Base-by-base conservation (phyloP, 1,140 invertebrate species). In the Metopolophium dirhodum region DNA sequence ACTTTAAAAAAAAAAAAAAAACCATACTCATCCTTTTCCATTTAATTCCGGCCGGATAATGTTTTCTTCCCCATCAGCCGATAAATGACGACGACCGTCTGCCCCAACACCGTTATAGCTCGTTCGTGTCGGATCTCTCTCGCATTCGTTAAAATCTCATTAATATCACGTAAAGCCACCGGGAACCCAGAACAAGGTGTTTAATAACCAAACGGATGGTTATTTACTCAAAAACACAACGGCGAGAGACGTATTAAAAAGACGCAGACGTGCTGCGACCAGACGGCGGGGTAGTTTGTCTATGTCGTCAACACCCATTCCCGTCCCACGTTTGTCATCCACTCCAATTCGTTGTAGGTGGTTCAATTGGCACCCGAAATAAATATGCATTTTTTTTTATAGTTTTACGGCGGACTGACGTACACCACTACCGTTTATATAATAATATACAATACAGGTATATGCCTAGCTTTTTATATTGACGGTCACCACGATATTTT, bases 1-100 rank as follows among this genome's bases (percentile, higher is more conserved):
- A n/a, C n/a, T 49, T 45, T 7, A 47, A 47, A 47, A 47, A 47
- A 47, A 49, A 9, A 49, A 49, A 49, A 49, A 49, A 93, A 88
- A 35, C n/a, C 14, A 95, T 94, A n/a, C 11, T 26, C 7, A 47
- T 88, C 9, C n/a, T 89, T 89, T 47, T 30, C 49, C 22, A 49
- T 89, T 94, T 54, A 89, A 85, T 85, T 45, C 23, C 37, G 41
- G 22, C 2, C 23, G 83, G 37, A 45, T 41, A 85, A 85, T 41
- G 37, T 77, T 77, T n/a, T 14, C n/a, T 18, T 35, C 23, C 9
- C 22, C 26, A 85, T 0, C 41, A 23, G 20, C 83, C 41, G 8
- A 85, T 45, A 45, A 85, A 45, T 14, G 83, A 85, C 83, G 2
- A 77, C 1, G 61, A 35, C n/a, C 61, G 14, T 68, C 11, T n/a